Conservation (phyloP, 2,888 invertebrate genomes). For the Caenorhabditis macrosperma region DNA sequence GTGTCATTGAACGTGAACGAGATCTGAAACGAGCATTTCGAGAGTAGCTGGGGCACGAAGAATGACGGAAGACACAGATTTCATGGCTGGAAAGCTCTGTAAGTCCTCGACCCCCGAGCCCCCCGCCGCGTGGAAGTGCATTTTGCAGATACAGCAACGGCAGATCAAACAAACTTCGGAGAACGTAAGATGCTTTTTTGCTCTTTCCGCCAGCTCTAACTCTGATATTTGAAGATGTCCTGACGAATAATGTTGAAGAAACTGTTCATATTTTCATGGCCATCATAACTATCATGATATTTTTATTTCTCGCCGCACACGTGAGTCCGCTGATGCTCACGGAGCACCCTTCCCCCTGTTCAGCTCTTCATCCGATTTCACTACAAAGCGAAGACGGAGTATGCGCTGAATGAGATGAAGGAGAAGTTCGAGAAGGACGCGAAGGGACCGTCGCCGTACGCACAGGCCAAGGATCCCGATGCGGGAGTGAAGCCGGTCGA, state of each 20-base stretch:
- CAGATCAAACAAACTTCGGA: constrained; percentile 17
- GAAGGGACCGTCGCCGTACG: constrained; percentile 41
- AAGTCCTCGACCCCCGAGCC: no score
- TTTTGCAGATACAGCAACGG: neutral
- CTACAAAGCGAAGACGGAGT: constrained; percentile 56
- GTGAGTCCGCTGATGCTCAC: no score
- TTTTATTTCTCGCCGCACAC: constrained; percentile 44
- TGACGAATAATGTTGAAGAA: constrained; percentile 36
- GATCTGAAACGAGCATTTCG: no score
- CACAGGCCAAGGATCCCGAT: constrained; percentile 16
- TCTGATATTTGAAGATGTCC: constrained; percentile 21
- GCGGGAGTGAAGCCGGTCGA: constrained; percentile 22
- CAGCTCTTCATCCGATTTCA: constrained; percentile 53
- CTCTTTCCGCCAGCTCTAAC: no score
- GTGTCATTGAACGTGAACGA: no score
- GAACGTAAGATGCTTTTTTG: constrained; percentile 16
- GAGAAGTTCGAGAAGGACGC: constrained; percentile 41
- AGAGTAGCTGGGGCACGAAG: neutral
- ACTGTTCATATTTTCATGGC: constrained; percentile 33
- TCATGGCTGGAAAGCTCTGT: neutral
- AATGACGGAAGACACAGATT: neutral
- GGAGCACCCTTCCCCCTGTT: no score
- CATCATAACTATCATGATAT: constrained; percentile 35
- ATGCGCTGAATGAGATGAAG: constrained; percentile 38
- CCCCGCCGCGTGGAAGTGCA: no score